phyloP scores from a whole-genome alignment of 2,113 vertebrate species.

The Albula goreensis region DNA sequence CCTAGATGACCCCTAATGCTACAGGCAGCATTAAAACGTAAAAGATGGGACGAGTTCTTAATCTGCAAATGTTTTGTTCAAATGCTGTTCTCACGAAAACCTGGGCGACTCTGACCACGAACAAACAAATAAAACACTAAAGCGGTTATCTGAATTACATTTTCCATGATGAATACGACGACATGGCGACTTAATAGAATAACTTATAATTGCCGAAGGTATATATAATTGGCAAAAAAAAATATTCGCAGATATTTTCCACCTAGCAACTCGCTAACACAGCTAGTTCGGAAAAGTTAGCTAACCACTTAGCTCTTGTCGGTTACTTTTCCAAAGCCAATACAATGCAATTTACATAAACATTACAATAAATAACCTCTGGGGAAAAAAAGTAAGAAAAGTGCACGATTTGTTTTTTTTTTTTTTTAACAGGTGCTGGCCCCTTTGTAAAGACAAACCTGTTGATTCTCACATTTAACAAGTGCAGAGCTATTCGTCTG shows the following conservation, averaged over 20 bases:
- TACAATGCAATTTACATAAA: neutral
- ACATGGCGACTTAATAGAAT: neutral
- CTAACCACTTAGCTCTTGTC: neutral
- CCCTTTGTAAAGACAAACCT: neutral
- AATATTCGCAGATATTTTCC: neutral
- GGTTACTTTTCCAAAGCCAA: neutral
- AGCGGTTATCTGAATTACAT: neutral
- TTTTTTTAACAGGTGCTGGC: neutral
- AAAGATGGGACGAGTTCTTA: neutral
- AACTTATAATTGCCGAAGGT: neutral
- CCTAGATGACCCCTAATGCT: slow-evolving; percentile 52
- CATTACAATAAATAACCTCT: neutral
- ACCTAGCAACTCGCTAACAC: neutral
- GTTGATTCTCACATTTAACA: slow-evolving; percentile 13
- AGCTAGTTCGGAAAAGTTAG: neutral
- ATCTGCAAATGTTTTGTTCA: neutral
- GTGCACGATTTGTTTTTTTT: neutral
- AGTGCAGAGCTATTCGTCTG: slow-evolving; percentile 12
- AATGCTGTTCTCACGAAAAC: neutral
- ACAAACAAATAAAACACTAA: neutral
- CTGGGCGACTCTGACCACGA: neutral
- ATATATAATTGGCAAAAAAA: neutral
- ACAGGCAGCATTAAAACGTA: neutral
- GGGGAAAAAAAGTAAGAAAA: neutral
- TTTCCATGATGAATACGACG: neutral